A percentile compares a stretch with the other conserved stretches of the same genome.
These are phyloP conservation scores for Emydocephalus ijimae DNA, from an alignment of 2,113 vertebrate genomes.

Conservation along the genomic window DNA sequence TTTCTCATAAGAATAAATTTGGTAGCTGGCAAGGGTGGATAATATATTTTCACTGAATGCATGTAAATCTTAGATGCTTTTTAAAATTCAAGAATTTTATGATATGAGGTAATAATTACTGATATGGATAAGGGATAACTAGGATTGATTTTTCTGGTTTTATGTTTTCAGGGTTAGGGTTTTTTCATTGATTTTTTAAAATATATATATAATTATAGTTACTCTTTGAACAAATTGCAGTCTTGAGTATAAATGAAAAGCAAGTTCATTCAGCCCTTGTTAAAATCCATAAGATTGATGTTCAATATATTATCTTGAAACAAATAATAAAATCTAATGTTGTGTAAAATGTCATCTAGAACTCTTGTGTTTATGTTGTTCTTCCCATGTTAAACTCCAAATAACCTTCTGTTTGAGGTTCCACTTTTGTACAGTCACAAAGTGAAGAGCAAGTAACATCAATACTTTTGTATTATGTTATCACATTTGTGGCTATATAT, in stretches of 20 bases:
- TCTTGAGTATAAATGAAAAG: conserved; percentile 9
- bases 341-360: not conserved
- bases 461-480: not conserved
- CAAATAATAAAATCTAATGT: not conserved
- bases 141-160: conserved; percentile 5
- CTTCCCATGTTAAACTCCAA: not conserved
- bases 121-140: conserved; percentile 3
- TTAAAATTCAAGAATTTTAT: not conserved
- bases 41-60: not conserved
- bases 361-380: not conserved
- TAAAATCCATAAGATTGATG: conserved; percentile 28
- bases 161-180: conserved; percentile 34
- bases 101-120: not conserved
- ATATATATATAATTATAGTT: not conserved
- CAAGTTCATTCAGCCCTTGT: not conserved
- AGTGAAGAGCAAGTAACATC: not conserved
- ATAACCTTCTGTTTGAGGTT: not conserved
- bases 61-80: not conserved
- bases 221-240: conserved; percentile 25
- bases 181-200: conserved; percentile 35
- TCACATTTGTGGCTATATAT: not conserved
- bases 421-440: not conserved
- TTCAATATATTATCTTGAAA: conserved; percentile 20
- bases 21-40: not conserved
- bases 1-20: not conserved